These are phyloP conservation scores for Eunapius fragilis DNA, from an alignment of 37 sponge, comb jelly and placozoan genomes.

Conservation along the genomic window DNA sequence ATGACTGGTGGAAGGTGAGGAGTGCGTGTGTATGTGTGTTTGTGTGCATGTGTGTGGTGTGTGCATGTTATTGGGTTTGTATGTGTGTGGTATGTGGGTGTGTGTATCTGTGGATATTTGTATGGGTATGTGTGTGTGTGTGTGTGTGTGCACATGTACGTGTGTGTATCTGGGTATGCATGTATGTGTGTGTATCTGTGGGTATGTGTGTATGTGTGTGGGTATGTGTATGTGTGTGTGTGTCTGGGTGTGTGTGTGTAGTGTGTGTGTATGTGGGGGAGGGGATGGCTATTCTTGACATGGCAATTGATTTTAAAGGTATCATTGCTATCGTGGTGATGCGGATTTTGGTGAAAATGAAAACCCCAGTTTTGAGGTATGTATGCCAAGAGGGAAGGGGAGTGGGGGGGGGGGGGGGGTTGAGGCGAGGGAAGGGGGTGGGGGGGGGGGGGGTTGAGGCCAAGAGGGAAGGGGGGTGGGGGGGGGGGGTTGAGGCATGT, in stretches of 20 bases:
- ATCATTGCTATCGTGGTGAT: neutral
- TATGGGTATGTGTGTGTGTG: neutral
- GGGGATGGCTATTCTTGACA: neutral
- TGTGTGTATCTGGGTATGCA: too few species aligned
- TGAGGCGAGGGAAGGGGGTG: too few species aligned
- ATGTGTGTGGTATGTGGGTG: neutral
- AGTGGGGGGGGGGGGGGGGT: too few species aligned
- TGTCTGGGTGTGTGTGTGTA: neutral
- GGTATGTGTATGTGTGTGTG: too few species aligned
- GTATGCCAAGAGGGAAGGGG: neutral
- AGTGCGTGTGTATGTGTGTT: neutral
- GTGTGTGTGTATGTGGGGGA: too few species aligned
- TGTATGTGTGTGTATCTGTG: neutral
- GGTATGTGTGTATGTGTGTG: neutral
- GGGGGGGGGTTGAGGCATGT: too few species aligned
- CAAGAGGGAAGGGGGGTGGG: too few species aligned
- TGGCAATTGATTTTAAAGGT: neutral
- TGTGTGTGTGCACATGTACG: neutral
- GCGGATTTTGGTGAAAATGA: neutral
- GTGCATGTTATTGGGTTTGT: neutral
- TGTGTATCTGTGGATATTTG: neutral
- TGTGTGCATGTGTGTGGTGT: neutral
- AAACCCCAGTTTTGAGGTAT: neutral
- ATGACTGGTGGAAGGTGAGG: conserved; percentile 81
- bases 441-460: too few species aligned